phyloP scores from a whole-genome alignment of 2,888 invertebrate species.

The Mesorhabditis spiculigera region DNA sequence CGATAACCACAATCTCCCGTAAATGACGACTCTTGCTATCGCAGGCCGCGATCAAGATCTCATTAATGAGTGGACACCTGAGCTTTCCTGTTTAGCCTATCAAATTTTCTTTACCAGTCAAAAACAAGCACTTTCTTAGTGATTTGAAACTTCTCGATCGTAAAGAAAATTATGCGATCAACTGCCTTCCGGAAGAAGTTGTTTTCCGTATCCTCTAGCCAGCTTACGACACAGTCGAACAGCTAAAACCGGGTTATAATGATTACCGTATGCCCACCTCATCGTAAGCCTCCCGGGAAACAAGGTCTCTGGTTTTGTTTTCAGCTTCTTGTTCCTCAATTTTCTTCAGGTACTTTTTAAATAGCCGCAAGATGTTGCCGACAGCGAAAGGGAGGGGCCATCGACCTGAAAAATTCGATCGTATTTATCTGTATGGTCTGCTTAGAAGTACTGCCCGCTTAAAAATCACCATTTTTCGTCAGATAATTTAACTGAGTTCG shows the following conservation, averaged over 20 bases:
- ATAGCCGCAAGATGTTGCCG: conserved; percentile 45
- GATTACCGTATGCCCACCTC: too few species aligned
- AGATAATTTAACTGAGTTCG: conserved; percentile 39
- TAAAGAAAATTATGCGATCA: background rate
- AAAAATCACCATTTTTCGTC: conserved; percentile 31
- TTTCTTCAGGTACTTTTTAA: conserved; percentile 36
- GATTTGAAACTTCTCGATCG: background rate
- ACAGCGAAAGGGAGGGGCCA: conserved; percentile 50
- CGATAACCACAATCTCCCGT: conserved; percentile 22
- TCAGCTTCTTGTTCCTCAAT: conserved; percentile 11
- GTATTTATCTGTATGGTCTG: background rate
- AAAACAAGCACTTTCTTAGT: background rate
- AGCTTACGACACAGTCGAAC: background rate
- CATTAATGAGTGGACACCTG: conserved; percentile 39
- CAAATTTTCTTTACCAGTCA: background rate
- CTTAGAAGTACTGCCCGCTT: background rate
- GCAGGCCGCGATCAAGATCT: conserved; percentile 21
- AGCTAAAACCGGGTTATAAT: too few species aligned
- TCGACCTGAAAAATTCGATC: conserved; percentile 14
- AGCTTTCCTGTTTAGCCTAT: background rate
- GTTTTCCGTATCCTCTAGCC: background rate
- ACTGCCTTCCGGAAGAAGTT: background rate
- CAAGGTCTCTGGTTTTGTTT: too few species aligned
- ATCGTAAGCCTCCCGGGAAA: too few species aligned
- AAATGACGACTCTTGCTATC: conserved; percentile 14